Evolutionary conservation across 2,113 vertebrate genomes (phyloP).

Genomic region (Pampusana beccarii): DNA sequence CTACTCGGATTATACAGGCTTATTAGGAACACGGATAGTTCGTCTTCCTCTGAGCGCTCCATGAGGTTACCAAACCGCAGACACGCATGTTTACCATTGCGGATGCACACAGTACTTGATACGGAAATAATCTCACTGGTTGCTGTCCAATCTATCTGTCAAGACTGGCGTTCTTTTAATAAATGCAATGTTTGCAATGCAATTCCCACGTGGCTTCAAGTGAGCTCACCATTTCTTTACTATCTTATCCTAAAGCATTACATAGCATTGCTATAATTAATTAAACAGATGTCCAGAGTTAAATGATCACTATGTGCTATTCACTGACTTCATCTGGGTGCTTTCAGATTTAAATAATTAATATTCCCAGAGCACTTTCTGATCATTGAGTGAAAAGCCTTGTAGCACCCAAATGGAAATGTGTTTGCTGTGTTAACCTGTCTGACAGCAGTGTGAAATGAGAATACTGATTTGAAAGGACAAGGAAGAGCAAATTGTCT

Average conservation of each 20-base stretch:
- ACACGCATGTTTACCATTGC: fast-evolving
- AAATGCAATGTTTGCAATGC: not conserved
- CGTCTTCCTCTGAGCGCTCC: not conserved
- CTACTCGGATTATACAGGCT: not conserved
- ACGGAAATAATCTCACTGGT: not conserved
- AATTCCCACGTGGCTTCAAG: not conserved
- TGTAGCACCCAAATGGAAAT: not conserved
- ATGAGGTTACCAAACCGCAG: not conserved
- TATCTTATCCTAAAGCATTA: not conserved
- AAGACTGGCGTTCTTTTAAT: not conserved
- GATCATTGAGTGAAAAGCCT: not conserved
- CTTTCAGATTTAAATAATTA: not conserved
- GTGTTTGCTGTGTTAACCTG: not conserved
- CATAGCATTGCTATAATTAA: not conserved
- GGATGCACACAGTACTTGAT: not conserved
- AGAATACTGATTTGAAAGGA: not conserved
- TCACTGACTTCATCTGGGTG: not conserved
- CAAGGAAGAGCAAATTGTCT: not conserved
- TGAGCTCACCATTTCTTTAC: not conserved
- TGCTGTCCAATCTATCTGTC: not conserved
- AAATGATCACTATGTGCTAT: not conserved
- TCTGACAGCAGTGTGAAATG: not conserved
- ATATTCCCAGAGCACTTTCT: not conserved
- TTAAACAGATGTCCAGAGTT: not conserved
- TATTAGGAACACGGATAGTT: not conserved